Conservation (phyloP, 2,797 vertebrate genomes). For the Phataginus tetradactyla region DNA sequence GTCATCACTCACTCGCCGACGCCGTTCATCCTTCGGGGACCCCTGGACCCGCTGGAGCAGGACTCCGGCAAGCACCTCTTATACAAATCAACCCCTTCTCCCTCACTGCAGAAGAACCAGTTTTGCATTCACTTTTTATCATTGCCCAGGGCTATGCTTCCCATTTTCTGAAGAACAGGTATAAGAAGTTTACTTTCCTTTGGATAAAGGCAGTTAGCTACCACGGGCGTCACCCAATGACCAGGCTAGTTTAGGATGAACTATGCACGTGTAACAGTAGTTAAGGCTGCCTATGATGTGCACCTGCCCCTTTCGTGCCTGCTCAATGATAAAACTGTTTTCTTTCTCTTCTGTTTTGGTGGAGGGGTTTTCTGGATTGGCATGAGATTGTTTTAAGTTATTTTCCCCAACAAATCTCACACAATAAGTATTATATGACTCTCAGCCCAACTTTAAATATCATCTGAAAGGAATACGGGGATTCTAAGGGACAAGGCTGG, state of each 20-base stretch:
- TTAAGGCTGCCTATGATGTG: too few relatives aligned
- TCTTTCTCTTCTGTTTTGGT: background rate
- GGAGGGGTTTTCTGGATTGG: background rate
- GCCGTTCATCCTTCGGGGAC: too few relatives aligned
- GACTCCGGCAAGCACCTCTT: background rate
- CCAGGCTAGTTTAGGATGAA: background rate
- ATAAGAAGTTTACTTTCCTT: background rate
- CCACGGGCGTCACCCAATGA: background rate
- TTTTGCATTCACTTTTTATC: background rate
- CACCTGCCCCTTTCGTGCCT: background rate
- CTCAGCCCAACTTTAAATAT: background rate
- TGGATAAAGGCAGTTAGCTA: background rate
- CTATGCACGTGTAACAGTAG: too few relatives aligned
- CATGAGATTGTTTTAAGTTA: background rate
- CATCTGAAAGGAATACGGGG: background rate
- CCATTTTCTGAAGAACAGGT: background rate
- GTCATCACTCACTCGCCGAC: too few relatives aligned
- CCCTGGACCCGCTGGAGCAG: too few relatives aligned
- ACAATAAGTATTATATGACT: background rate
- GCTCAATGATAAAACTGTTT: background rate
- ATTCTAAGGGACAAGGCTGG: background rate
- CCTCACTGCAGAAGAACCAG: background rate
- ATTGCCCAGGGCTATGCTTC: background rate
- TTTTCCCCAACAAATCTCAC: background rate
- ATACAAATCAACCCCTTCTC: background rate